Conservation (phyloP, 2,888 invertebrate genomes). For the Seladonia tumulorum region DNA sequence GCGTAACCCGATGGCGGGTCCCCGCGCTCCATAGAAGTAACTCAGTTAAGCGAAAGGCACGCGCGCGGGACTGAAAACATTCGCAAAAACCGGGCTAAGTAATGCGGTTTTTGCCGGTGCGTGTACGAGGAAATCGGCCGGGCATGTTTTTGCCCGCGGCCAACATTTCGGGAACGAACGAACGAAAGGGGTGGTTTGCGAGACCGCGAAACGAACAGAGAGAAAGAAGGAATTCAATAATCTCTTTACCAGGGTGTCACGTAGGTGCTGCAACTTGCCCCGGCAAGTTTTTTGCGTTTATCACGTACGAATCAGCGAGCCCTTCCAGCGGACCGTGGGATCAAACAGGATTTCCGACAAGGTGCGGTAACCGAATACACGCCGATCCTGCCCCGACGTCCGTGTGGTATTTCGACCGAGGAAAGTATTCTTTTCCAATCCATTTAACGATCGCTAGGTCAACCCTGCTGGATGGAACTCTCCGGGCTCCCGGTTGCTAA, state of each 20-base stretch:
- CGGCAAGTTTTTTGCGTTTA: constrained; percentile 73
- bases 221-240: constrained; percentile 72
- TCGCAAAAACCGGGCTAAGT: constrained; percentile 26
- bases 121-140: constrained; percentile 60
- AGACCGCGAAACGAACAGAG: constrained; percentile 15
- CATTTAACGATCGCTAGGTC: constrained; percentile 53
- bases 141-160: constrained; percentile 40
- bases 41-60: constrained; percentile 55
- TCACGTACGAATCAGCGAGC: constrained; percentile 71
- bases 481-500: background rate
- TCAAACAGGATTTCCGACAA: constrained; percentile 76
- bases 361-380: constrained; percentile 76
- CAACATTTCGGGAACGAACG: constrained; percentile 35
- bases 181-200: background rate
- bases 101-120: constrained; percentile 46
- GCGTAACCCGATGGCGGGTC: constrained; percentile 16
- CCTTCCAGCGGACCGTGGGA: constrained; percentile 71
- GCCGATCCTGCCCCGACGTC: constrained; percentile 59
- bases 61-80: constrained; percentile 42
- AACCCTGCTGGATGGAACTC: constrained; percentile 9
- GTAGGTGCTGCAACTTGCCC: constrained; percentile 69
- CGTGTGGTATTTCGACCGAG: constrained; percentile 57
- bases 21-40: constrained; percentile 32
- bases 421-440: constrained; percentile 58
- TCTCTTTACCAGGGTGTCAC: constrained; percentile 74